phyloP scores from a whole-genome alignment of 2,113 vertebrate genomes.

The Pantherophis guttatus region DNA sequence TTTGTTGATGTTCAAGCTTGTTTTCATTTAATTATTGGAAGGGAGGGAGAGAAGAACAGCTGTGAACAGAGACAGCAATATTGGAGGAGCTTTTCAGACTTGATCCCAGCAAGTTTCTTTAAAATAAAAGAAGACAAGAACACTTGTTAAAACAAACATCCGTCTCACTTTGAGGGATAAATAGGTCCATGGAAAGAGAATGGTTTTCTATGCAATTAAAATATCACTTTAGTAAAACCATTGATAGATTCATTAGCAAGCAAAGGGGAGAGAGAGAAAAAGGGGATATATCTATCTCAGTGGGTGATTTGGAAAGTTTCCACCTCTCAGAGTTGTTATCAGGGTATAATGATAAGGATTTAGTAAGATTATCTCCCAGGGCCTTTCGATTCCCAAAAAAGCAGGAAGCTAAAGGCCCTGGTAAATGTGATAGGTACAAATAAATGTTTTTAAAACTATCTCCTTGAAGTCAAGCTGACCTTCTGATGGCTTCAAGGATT shows the following conservation, averaged over 20 bases:
- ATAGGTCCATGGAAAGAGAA: neutral
- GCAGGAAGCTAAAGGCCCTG: too few relatives aligned
- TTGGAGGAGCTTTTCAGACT: neutral
- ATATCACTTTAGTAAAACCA: neutral
- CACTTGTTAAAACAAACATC: neutral
- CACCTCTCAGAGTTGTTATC: neutral
- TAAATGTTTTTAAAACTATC: neutral
- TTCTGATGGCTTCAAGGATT: neutral
- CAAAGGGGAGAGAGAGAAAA: neutral
- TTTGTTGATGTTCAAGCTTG: slow-evolving; percentile 40
- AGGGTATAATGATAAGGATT: neutral
- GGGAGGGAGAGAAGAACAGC: slow-evolving; percentile 13
- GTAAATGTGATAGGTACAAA: neutral
- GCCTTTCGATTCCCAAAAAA: neutral
- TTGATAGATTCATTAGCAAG: neutral
- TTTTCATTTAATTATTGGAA: slow-evolving; percentile 74
- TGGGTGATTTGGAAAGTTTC: neutral
- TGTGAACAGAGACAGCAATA: neutral
- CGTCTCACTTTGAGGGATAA: neutral
- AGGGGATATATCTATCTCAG: neutral
- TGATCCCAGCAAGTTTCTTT: slow-evolving; percentile 10
- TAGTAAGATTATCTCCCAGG: neutral
- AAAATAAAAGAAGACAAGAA: neutral
- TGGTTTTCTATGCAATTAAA: neutral
- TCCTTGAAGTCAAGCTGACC: neutral